Evolutionary conservation across 2,113 vertebrate species (phyloP), one percentile per base, ranked within the genome.

Genomic region (Micronisus gabar): DNA sequence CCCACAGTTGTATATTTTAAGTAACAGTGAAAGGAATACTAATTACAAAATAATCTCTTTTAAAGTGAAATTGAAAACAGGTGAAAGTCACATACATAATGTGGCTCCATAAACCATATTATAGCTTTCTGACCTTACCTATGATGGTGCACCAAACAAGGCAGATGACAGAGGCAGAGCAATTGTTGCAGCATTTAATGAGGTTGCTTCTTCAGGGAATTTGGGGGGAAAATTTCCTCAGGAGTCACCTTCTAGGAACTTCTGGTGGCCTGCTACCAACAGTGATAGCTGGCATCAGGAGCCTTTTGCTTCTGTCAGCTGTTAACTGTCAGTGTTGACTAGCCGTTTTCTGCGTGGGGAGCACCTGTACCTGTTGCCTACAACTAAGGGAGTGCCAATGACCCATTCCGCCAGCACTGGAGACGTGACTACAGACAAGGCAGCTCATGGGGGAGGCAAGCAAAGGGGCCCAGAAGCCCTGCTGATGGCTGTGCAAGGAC

Each of bases 401-500:
- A 7, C 50, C n/a, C 4, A 1, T 7, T 18, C 56, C 7, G 20
- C 56, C 41, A 18, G 43, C 17, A 3, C 14, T 7, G 23, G 41
- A 29, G 73, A 47, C 2, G 1, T 18, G 10, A 41, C 73, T 5
- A 9, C 14, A 7, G 43, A 29, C 29, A 11, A 22, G 30, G 38
- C 17, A 12, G 34, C 27, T 32, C 52, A 14, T 7, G 3, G 15
- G 11, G 32, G 15, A 45, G 27, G 27, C 34, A 11, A 16, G 63
- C 63, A 15, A 2, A 15, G 63, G 9, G 52, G 27, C 16, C 41
- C 58, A 11, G 7, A 7, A 32, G 21, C 27, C 63, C 41, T 10
- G 30, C 62, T 7, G 25, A 22, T 2, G 2, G 3, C 22, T 17
- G 55, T 5, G 2, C 3, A 1, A 32, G 32, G 52, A 30, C 2